phyloP scores from a whole-genome alignment of 2,888 invertebrate species.

The Cylindroiulus punctatus region DNA sequence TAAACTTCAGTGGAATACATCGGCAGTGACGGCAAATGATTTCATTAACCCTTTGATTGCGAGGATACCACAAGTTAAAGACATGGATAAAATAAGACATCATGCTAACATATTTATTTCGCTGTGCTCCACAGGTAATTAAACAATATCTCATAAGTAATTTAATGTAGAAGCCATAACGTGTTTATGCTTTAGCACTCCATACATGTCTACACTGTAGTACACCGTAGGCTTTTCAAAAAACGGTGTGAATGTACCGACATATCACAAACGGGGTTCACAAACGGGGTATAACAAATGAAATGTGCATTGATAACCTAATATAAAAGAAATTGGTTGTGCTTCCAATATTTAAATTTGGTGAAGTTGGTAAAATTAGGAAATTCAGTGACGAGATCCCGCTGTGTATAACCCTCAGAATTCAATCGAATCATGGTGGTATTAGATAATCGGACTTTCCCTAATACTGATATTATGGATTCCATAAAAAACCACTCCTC shows the following conservation, averaged over 20 bases:
- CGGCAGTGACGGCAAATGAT: constrained; percentile 81
- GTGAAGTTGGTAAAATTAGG: not conserved
- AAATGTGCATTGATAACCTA: not conserved
- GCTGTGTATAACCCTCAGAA: not conserved
- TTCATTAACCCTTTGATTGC: constrained; percentile 83
- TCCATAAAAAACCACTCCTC: constrained; percentile 8
- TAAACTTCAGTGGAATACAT: constrained; percentile 82
- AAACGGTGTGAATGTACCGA: not conserved
- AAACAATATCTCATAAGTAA: not conserved
- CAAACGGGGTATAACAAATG: too few relatives aligned
- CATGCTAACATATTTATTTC: constrained; percentile 82
- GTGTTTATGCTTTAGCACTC: not conserved
- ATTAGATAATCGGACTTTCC: not conserved
- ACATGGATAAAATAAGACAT: constrained; percentile 73
- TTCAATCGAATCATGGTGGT: not conserved
- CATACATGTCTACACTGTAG: too few relatives aligned
- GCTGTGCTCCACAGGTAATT: constrained; percentile 81
- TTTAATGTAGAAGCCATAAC: not conserved
- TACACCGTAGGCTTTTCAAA: not conserved
- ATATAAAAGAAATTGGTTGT: not conserved
- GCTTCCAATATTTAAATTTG: not conserved
- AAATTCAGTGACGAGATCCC: not conserved
- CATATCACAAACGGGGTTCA: not conserved
- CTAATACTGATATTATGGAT: not conserved
- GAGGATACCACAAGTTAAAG: constrained; percentile 71